These are phyloP conservation scores for Dasypus novemcinctus DNA, from an alignment of 2,113 vertebrate genomes.

Conservation along the genomic window DNA sequence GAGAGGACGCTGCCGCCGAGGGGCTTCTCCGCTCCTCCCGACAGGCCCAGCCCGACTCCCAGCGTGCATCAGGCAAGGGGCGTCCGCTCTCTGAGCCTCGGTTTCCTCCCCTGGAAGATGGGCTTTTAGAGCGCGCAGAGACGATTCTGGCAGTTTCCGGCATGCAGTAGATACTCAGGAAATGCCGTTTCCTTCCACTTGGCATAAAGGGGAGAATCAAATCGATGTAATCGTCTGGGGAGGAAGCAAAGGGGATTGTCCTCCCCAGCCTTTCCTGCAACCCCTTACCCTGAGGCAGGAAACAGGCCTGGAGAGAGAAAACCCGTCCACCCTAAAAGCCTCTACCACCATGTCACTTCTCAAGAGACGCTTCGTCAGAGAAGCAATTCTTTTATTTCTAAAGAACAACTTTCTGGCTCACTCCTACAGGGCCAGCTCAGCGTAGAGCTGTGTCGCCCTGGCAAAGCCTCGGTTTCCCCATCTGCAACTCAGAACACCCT, in stretches of 20 bases:
- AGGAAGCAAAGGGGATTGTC: not conserved
- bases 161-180: not conserved
- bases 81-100: not conserved
- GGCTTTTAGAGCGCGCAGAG: not conserved
- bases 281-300: not conserved
- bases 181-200: not conserved
- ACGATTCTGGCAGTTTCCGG: not conserved
- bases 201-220: not conserved
- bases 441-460: too few species aligned
- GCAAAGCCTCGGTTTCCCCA: not conserved
- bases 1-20: not conserved
- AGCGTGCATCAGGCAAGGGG: not conserved
- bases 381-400: not conserved
- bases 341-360: not conserved
- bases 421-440: too few species aligned
- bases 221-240: not conserved
- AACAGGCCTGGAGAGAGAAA: not conserved
- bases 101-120: not conserved
- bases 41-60: not conserved
- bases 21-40: not conserved
- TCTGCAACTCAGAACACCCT: not conserved
- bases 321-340: accelerated
- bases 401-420: too few species aligned
- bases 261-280: not conserved
- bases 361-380: not conserved